Percentiles rank a stretch among this genome's conserved stretches.
These are phyloP conservation scores for Anarsia innoxiella DNA, from an alignment of 2,888 invertebrate genomes.

Conservation along the genomic window DNA sequence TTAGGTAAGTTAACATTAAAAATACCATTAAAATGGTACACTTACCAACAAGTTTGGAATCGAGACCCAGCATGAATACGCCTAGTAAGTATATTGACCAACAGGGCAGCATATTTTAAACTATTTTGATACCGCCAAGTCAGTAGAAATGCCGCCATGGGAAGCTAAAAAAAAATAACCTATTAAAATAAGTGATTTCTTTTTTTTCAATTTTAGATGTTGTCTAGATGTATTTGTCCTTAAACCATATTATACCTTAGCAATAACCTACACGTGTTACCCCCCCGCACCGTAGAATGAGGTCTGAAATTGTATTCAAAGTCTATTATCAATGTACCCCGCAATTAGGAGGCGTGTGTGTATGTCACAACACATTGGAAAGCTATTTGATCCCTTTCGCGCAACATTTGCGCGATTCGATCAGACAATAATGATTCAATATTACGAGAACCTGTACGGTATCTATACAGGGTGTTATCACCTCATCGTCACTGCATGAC, in stretches of 20 bases:
- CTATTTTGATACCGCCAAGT: conserved; percentile 19
- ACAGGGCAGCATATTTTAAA: conserved; percentile 48
- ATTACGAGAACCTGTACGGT: conserved; percentile 30
- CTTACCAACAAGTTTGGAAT: conserved; percentile 62
- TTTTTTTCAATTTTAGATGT: background rate
- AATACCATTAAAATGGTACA: no score
- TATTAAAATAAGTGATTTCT: background rate
- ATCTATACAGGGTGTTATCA: conserved; percentile 13
- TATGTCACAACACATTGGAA: conserved; percentile 9
- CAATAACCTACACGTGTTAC: no score
- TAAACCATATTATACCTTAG: no score
- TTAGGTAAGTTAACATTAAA: no score
- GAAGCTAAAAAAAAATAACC: conserved; percentile 23
- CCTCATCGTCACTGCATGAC: conserved; percentile 14
- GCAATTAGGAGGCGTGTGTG: conserved; percentile 1
- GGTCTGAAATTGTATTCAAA: no score
- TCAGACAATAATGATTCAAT: conserved; percentile 55
- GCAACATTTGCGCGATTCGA: conserved; percentile 37
- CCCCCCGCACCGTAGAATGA: no score
- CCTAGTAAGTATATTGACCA: conserved; percentile 53
- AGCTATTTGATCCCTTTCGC: conserved; percentile 31
- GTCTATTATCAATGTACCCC: background rate
- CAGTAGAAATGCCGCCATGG: no score
- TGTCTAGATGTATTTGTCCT: background rate
- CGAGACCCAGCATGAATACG: conserved; percentile 58